Evolutionary conservation across 2,888 invertebrate species (phyloP).

Genomic region (Sycophila texana): DNA sequence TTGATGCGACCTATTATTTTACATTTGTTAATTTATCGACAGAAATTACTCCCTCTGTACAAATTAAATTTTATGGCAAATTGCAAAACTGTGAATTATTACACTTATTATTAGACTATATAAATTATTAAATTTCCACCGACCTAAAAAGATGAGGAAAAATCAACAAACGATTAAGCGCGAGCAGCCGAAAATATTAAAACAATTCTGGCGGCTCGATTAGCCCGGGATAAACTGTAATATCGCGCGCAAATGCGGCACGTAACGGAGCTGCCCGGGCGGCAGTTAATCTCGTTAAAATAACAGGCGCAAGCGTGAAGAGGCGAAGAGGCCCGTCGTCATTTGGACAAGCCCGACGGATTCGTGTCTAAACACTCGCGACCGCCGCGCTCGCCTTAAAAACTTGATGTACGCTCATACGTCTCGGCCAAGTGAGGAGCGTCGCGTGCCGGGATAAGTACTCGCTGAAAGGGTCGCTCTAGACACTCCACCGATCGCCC

Average conservation of each 20-base stretch:
- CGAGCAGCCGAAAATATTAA: neutral
- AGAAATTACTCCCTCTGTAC: too few relatives aligned
- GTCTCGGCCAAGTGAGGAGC: slow-evolving; percentile 40
- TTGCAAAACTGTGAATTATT: too few relatives aligned
- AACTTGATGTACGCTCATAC: slow-evolving; percentile 8
- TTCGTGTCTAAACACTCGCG: slow-evolving; percentile 53
- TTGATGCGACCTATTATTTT: too few relatives aligned
- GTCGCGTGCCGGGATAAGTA: slow-evolving; percentile 39
- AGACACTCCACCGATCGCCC: neutral
- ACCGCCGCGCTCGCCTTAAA: slow-evolving; percentile 26
- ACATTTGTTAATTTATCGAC: too few relatives aligned
- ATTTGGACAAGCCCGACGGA: slow-evolving; percentile 54
- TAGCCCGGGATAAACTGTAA: neutral
- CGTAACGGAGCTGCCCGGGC: neutral
- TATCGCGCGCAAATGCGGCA: neutral
- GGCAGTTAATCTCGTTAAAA: slow-evolving; percentile 53
- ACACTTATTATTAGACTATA: too few relatives aligned
- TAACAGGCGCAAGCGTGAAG: slow-evolving; percentile 33
- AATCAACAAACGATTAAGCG: neutral
- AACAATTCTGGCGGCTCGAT: neutral
- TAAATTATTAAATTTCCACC: too few relatives aligned
- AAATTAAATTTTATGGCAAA: too few relatives aligned
- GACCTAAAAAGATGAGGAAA: neutral
- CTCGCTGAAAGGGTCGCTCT: slow-evolving; percentile 25
- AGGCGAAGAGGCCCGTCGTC: slow-evolving; percentile 16